Evolutionary conservation across 2,888 invertebrate genomes (phyloP).

Genomic region (Carpatolechia fugitivella): DNA sequence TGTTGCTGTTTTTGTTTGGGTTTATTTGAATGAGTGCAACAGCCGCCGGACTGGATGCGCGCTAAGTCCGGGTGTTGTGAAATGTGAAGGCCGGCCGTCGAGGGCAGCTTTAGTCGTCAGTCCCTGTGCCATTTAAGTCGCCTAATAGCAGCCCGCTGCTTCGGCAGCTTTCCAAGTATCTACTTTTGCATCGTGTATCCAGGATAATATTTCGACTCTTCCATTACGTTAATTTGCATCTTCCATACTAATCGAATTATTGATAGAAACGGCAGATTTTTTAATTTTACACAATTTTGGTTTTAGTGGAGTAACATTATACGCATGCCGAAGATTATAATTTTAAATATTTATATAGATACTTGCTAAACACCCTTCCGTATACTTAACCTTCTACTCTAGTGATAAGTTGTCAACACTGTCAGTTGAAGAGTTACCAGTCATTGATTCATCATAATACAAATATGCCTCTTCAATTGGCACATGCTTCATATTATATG

Average conservation of each 20-base stretch:
- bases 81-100: conserved; percentile 74
- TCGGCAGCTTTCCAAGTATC: conserved; percentile 29
- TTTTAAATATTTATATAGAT: background rate
- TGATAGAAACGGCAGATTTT: too few species aligned
- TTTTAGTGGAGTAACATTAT: too few species aligned
- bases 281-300: too few species aligned
- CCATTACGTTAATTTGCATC: too few species aligned
- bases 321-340: conserved; percentile 2
- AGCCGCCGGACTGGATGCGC: conserved; percentile 58
- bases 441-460: conserved; percentile 20
- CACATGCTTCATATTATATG: conserved; percentile 5
- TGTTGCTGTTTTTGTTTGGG: conserved; percentile 18
- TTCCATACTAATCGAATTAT: too few species aligned
- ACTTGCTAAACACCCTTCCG: conserved; percentile 35
- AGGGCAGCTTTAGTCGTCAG: conserved; percentile 63
- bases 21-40: conserved; percentile 45
- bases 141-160: conserved; percentile 33
- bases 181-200: conserved; percentile 16
- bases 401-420: conserved; percentile 29
- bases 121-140: conserved; percentile 72
- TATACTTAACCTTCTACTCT: conserved; percentile 43
- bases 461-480: conserved; percentile 21
- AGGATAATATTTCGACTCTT: background rate
- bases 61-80: conserved; percentile 75
- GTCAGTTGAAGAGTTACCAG: conserved; percentile 25